Base-by-base conservation (phyloP, 1,140 invertebrate genomes). In the Hylaeus anthracinus region DNA sequence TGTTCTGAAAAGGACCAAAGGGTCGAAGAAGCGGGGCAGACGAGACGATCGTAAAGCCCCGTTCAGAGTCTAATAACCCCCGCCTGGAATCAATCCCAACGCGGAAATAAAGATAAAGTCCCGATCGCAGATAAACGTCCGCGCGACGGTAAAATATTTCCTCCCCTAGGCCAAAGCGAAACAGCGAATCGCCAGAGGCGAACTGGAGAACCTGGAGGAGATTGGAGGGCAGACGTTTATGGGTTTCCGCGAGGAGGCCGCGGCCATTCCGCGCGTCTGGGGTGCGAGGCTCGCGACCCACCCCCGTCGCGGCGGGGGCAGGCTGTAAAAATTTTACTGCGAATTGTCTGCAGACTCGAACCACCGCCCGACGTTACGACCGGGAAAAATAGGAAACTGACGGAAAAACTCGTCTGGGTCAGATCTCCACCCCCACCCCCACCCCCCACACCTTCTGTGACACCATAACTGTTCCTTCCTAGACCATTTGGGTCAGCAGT, bases 251-350 rank as follows among this genome's bases (percentile, higher is more conserved):
- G 91, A 92, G 79, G 88, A 88, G 91, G 89, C 89, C 88, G 90
- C 88, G 91, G 83, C 86, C 88, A 90, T 90, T 87, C 88, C 90
- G 88, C 85, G 88, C 86, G 90, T 90, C 90, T 92, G 88, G 88
- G 81, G 87, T 86, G 71, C 73, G 67, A 26, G 26, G 80, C 82
- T 12, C 15, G 3, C 45, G 63, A 64, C 74, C 64, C 51, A 41
- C 77, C 67, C 76, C 69, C 66, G 70, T 75, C 69, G 74, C 72
- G 64, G 71, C 70, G 55, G 86, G 84, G 26, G 86, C 79, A 85
- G 90, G 89, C 89, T 92, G 92, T 93, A 93, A 93, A 93, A 93
- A 93, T 93, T 93, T 93, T 93, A 93, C 92, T 93, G 92, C 92
- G 91, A 93, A 93, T 93, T 93, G 92, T 93, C 92, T 93, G 92